Evolutionary conservation across 1,140 invertebrate genomes (phyloP).

Genomic region (Ceratina japonica): DNA sequence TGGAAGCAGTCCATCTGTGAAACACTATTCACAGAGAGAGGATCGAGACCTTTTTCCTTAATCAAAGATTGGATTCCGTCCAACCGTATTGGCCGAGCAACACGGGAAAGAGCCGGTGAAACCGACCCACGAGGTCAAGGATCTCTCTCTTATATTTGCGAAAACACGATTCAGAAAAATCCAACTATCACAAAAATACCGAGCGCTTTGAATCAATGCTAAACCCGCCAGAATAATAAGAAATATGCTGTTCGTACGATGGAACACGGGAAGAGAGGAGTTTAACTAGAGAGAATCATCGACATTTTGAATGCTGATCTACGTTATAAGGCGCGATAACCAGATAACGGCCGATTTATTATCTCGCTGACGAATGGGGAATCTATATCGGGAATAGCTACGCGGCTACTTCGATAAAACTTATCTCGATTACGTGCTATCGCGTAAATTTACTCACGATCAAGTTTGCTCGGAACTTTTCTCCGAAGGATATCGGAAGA

Average conservation of each 20-base stretch:
- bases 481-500: neutral
- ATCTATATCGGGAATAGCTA: neutral
- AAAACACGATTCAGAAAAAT: neutral
- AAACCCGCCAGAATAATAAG: too few relatives aligned
- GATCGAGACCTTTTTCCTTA: constrained; percentile 26
- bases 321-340: neutral
- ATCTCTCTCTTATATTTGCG: constrained; percentile 6
- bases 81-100: constrained; percentile 32
- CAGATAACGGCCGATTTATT: neutral
- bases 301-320: neutral
- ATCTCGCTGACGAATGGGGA: neutral
- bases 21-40: constrained; percentile 13
- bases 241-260: too few relatives aligned
- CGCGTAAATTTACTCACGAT: constrained; percentile 13
- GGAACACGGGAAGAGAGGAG: too few relatives aligned
- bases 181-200: too few relatives aligned
- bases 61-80: constrained; percentile 38
- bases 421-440: neutral
- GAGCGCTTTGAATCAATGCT: too few relatives aligned
- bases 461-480: neutral
- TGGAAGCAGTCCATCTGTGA: constrained; percentile 32
- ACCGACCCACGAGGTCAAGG: constrained; percentile 16
- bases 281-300: neutral
- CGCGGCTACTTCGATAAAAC: neutral
- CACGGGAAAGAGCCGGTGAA: neutral